Evolutionary conservation across 2,888 invertebrate species (phyloP), one percentile per base, ranked within the genome.

Genomic region (Anorthoa munda): DNA sequence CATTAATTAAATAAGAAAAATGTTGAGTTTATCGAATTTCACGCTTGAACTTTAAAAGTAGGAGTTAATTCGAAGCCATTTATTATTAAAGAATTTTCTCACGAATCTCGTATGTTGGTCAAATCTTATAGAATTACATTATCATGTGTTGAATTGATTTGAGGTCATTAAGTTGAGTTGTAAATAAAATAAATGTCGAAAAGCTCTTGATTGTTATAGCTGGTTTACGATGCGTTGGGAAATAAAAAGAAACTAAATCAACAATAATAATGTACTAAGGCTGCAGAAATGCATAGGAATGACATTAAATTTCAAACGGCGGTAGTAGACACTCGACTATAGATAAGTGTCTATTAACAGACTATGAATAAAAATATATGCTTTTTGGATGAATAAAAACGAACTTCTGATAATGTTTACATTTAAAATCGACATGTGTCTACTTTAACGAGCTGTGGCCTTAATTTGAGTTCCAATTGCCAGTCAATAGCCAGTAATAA

Each of bases 1-100:
- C 21, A 50, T 76, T 78, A 74, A 78, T 84, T 77, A 64, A 70
- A 73, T 76, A 51, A 71, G 15, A 71, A 21, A 76, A 75, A 76
- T 65, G 23, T 23, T 60, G 15, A 26, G 66, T 76, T 81, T 78
- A 81, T 76, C 72, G 55, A 50, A 75, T 78, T 81, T 65, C 70
- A 78, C 75, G 75, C 31, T 31, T 72, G 21, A 53, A 48, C 50
- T 68, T 61, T n/a, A 58, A 59, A 51, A 56, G 53, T 63, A 23
- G 39, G 21, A 71, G 48, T 64, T 59, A 81, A 81, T 39, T 59
- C 45, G 21, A 61, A 53, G 26, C 45, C 11, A 68, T 69, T 66
- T 72, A 31, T 59, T 46, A 48, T 60, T 18, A 56, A 72, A 66
- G 26, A 58, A 65, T 39, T 68, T 72, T 78, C 80, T 82, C 80